Conservation (phyloP, 2,888 invertebrate species). For the Pegoplata infirma region DNA sequence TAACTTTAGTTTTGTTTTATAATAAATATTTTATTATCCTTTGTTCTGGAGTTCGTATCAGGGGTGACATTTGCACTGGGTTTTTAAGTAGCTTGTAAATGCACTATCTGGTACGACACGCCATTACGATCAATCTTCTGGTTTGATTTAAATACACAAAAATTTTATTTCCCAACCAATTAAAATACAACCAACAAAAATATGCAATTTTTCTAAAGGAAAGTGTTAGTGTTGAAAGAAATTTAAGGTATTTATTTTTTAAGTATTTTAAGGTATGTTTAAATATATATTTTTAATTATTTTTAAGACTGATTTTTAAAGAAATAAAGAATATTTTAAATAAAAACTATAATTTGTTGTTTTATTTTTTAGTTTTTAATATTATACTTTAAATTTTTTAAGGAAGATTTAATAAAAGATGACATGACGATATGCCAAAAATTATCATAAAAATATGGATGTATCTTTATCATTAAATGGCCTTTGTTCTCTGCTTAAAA, state of each 20-base stretch:
- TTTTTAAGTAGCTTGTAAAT: constrained; percentile 90
- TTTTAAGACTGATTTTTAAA: constrained; percentile 38
- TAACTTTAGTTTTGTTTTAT: constrained; percentile 18
- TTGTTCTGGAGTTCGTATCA: constrained; percentile 95
- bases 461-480: no score
- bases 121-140: constrained; percentile 81
- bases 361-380: constrained; percentile 29
- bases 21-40: constrained; percentile 56
- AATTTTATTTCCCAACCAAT: constrained; percentile 63
- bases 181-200: constrained; percentile 48
- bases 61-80: constrained; percentile 96
- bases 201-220: constrained; percentile 73
- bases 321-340: constrained; percentile 18
- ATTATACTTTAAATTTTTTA: neutral
- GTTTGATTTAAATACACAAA: constrained; percentile 64
- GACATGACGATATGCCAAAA: no score
- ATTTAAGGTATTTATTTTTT: constrained; percentile 49
- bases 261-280: constrained; percentile 27
- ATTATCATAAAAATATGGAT: no score
- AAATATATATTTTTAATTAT: constrained; percentile 13
- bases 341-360: constrained; percentile 35
- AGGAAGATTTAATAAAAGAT: no score
- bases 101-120: constrained; percentile 99
- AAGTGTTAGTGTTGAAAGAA: constrained; percentile 51
- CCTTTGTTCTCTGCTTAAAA: no score